Percentiles rank a stretch among this genome's conserved stretches.
Conservation (phyloP, 2,797 vertebrate species). For the Phylloscopus collybita region DNA sequence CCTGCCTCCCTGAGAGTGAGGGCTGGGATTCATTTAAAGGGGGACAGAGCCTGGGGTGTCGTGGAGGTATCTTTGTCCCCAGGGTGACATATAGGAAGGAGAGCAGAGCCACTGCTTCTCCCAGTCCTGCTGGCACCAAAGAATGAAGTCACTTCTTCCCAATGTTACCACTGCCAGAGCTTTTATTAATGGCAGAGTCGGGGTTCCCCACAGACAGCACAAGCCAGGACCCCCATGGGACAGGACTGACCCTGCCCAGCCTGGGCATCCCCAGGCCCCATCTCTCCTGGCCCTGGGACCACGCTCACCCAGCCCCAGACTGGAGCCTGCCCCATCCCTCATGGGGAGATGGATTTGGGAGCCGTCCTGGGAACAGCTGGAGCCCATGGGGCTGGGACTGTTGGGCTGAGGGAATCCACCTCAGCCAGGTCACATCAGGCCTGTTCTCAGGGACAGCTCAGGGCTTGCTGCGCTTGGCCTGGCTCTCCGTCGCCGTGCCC, state of each 20-base stretch:
- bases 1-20: fast-evolving
- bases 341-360: fast-evolving
- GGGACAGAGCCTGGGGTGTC: neutral
- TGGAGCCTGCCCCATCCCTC: neutral
- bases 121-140: fast-evolving
- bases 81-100: neutral
- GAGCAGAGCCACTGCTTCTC: neutral
- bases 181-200: neutral
- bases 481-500: constrained; percentile 23
- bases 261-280: fast-evolving
- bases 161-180: neutral
- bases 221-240: fast-evolving
- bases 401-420: neutral
- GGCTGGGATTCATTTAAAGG: fast-evolving
- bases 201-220: neutral
- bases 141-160: fast-evolving
- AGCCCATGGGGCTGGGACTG: fast-evolving
- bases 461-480: constrained; percentile 84
- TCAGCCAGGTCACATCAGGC: fast-evolving
- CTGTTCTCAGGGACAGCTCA: constrained; percentile 4
- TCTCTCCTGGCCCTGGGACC: neutral
- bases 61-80: fast-evolving
- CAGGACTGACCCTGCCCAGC: neutral
- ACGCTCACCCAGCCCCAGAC: fast-evolving
- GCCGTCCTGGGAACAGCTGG: fast-evolving